A percentile compares a stretch with the other conserved stretches of the same genome.
Evolutionary conservation across 2,888 invertebrate genomes (phyloP).

Genomic region (Gortyna flavago): DNA sequence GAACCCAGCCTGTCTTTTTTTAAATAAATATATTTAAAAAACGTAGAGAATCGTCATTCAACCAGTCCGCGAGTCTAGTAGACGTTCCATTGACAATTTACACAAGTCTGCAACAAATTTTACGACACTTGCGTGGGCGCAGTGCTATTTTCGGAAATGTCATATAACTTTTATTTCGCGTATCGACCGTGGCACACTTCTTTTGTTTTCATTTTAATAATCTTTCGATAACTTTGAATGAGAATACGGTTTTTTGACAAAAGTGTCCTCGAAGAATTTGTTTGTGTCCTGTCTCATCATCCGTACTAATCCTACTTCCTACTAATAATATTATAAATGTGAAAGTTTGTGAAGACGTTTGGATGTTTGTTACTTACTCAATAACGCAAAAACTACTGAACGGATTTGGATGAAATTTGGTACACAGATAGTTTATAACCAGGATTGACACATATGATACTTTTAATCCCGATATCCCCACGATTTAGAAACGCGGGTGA

Average conservation of each 20-base stretch:
- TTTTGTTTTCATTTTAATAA: constrained; percentile 36
- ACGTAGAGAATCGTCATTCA: neutral
- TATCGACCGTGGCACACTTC: constrained; percentile 69
- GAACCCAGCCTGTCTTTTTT: neutral
- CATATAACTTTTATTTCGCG: constrained; percentile 62
- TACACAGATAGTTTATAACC: too few species aligned
- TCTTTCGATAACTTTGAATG: constrained; percentile 26
- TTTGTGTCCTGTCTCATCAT: constrained; percentile 1
- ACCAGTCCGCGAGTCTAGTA: constrained; percentile 1
- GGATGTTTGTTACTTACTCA: too few species aligned
- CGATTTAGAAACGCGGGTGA: too few species aligned
- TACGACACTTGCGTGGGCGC: constrained; percentile 55
- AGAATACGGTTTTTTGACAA: constrained; percentile 3
- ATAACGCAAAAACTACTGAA: too few species aligned
- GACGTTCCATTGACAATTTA: constrained; percentile 48
- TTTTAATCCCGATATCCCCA: too few species aligned
- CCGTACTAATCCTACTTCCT: too few species aligned
- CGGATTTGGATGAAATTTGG: too few species aligned
- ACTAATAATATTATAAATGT: too few species aligned
- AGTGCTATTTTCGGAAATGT: constrained; percentile 65
- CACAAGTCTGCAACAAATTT: constrained; percentile 44
- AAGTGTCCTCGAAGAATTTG: constrained; percentile 31
- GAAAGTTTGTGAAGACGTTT: too few species aligned
- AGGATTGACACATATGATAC: too few species aligned
- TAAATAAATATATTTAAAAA: neutral